Evolutionary conservation across 30 jellyfish, hydroid and myxozoan genomes (phyloP).

Genomic region (Chrysaora quinquecirrha): DNA sequence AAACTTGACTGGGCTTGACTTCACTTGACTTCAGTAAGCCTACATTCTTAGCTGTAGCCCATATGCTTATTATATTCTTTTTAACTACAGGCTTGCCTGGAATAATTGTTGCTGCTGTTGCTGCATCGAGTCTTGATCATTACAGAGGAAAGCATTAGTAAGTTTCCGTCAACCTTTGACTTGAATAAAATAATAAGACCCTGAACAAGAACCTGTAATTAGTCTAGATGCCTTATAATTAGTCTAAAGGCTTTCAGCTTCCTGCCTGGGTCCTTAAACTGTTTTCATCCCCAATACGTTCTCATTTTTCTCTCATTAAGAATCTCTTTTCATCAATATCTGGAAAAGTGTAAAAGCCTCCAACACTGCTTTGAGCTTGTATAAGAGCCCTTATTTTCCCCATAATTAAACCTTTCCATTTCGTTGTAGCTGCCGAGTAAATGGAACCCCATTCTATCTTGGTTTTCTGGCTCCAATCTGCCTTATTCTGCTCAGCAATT

Average conservation of each 20-base stretch:
- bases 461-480: conserved; percentile 95
- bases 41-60: too few relatives aligned
- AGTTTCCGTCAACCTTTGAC: conserved; percentile 44
- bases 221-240: too few relatives aligned
- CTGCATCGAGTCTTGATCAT: conserved; percentile 67
- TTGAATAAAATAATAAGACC: background rate
- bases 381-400: background rate
- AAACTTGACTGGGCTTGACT: too few relatives aligned
- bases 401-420: background rate
- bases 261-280: too few relatives aligned
- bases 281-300: too few relatives aligned
- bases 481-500: conserved; percentile 67
- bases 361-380: too few relatives aligned
- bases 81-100: conserved; percentile 81
- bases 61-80: too few relatives aligned
- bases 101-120: conserved; percentile 71
- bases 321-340: too few relatives aligned
- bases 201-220: background rate
- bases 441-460: conserved; percentile 81
- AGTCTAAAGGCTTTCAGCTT: too few relatives aligned
- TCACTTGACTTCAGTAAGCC: too few relatives aligned
- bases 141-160: conserved; percentile 93
- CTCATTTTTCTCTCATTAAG: too few relatives aligned
- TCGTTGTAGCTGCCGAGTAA: conserved; percentile 84
- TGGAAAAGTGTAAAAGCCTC: too few relatives aligned